phyloP scores from a whole-genome alignment of 92 coral and sea anemone genomes.

The Chrysogorgia sp. region DNA sequence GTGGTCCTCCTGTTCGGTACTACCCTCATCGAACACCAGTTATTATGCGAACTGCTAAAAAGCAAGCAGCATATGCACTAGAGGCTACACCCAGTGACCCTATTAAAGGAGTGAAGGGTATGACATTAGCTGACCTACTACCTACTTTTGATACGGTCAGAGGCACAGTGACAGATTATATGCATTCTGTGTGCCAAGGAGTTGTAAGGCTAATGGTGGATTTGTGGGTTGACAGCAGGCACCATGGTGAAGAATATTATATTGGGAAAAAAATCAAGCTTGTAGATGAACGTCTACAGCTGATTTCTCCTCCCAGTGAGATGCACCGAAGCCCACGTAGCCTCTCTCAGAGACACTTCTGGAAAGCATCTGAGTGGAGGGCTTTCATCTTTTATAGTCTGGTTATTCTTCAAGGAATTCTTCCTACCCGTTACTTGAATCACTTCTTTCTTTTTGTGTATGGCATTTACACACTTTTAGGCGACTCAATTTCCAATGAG shows the following conservation, averaged over 20 bases:
- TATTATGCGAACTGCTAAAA: background rate
- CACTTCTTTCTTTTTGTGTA: background rate
- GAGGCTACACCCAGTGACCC: background rate
- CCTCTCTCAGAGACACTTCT: background rate
- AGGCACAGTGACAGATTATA: background rate
- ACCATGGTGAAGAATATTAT: background rate
- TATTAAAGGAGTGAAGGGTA: background rate
- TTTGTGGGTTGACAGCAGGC: background rate
- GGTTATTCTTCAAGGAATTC: too few species aligned
- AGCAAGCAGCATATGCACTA: background rate
- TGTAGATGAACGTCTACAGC: too few species aligned
- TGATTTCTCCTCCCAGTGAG: too few species aligned
- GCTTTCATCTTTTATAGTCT: too few species aligned
- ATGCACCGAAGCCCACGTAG: background rate
- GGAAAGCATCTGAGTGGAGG: too few species aligned
- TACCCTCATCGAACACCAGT: background rate
- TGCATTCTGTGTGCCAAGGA: background rate
- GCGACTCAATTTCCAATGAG: background rate
- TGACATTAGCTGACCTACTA: background rate
- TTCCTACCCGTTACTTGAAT: too few species aligned
- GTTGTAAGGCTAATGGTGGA: background rate
- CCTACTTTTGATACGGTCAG: background rate
- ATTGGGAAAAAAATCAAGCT: background rate
- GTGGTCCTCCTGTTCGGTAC: background rate
- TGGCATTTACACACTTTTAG: background rate